These are phyloP conservation scores for Strigamia transsilvanica DNA, from an alignment of 2,888 invertebrate species.

Conservation along the genomic window DNA sequence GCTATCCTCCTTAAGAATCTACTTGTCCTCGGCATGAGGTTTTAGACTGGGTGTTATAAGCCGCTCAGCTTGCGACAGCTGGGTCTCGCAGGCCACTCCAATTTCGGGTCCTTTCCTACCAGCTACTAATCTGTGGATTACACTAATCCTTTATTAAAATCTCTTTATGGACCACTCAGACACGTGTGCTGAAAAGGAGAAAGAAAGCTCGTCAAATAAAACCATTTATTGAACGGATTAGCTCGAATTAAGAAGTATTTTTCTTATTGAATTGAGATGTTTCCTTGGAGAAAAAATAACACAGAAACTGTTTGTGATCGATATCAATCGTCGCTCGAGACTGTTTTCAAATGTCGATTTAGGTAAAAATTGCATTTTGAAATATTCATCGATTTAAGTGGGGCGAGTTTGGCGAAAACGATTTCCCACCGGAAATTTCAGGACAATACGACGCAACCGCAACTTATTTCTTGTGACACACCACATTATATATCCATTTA, in stretches of 20 bases:
- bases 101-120: neutral
- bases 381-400: conserved; percentile 20
- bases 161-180: neutral
- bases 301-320: neutral
- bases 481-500: neutral
- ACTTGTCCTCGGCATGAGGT: conserved; percentile 9
- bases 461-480: neutral
- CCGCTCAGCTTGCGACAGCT: neutral
- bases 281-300: neutral
- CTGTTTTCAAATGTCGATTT: neutral
- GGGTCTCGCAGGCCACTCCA: conserved; percentile 1
- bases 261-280: too few relatives aligned
- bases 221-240: neutral
- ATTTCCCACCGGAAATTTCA: neutral
- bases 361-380: neutral
- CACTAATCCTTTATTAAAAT: conserved; percentile 10
- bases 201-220: neutral
- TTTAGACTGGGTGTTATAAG: conserved; percentile 19
- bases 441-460: neutral
- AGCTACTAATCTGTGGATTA: conserved; percentile 7
- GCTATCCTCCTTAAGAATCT: neutral
- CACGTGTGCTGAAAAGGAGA: neutral
- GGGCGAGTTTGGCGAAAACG: neutral
- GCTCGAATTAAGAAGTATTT: neutral
- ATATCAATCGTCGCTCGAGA: conserved; percentile 1